Evolutionary conservation across 1,140 invertebrate species (phyloP).

Genomic region (Lineus longissimus): DNA sequence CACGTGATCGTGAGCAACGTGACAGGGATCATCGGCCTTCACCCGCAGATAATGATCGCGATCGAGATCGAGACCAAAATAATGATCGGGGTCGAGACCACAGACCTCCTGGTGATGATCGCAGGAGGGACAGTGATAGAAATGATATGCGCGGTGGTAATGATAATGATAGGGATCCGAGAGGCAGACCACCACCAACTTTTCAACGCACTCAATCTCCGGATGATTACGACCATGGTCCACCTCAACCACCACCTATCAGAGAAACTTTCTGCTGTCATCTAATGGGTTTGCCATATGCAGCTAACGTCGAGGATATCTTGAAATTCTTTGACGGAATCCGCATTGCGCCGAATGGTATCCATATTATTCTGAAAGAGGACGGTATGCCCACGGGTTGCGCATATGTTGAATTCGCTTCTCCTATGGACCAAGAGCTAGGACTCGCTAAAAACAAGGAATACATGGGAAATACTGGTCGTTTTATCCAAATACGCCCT

Average conservation of each 20-base stretch:
- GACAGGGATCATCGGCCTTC: background rate
- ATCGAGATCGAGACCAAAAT: too few species aligned
- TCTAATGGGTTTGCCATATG: constrained; percentile 70
- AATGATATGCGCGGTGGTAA: background rate
- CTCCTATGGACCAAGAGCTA: constrained; percentile 63
- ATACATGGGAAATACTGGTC: constrained; percentile 22
- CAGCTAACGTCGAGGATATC: constrained; percentile 71
- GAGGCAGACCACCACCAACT: background rate
- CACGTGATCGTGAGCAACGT: background rate
- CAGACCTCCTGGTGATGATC: too few species aligned
- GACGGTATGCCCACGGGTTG: constrained; percentile 70
- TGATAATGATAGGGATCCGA: constrained; percentile 4
- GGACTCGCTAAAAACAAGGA: constrained; percentile 61
- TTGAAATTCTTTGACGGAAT: constrained; percentile 75
- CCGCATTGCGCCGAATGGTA: constrained; percentile 68
- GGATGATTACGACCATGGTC: background rate
- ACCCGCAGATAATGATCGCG: background rate
- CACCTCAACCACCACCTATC: background rate
- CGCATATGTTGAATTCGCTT: constrained; percentile 79
- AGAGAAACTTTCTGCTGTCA: constrained; percentile 61
- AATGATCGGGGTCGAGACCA: too few species aligned
- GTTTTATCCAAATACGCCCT: background rate
- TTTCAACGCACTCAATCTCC: constrained; percentile 3
- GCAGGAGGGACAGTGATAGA: background rate
- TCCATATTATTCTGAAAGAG: constrained; percentile 71